phyloP scores from a whole-genome alignment of 2,113 vertebrate species.

The Solea solea region DNA sequence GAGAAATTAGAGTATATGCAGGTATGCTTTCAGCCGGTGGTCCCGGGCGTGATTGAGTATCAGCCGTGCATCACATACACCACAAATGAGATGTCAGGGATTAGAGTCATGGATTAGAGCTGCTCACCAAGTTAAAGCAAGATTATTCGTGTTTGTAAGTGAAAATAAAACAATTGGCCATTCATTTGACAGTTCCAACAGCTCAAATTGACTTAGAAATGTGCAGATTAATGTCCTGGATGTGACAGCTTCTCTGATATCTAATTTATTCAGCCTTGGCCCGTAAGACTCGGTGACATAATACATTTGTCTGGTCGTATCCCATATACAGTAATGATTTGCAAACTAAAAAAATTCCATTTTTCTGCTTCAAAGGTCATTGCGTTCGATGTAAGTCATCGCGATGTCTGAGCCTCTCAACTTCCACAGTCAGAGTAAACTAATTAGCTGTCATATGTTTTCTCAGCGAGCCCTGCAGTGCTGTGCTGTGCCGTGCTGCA shows the following conservation, averaged over 20 bases:
- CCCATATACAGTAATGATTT: neutral
- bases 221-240: neutral
- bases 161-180: neutral
- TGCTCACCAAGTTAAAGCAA: neutral
- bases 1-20: no score
- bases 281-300: neutral
- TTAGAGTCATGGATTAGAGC: neutral
- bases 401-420: constrained; percentile 12
- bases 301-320: neutral
- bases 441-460: neutral
- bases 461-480: constrained; percentile 13
- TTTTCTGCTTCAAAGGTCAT: neutral
- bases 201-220: neutral
- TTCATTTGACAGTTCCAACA: neutral
- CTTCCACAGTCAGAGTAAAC: neutral
- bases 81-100: neutral
- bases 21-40: neutral
- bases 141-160: neutral
- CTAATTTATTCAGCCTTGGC: neutral
- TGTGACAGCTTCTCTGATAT: neutral
- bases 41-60: no score
- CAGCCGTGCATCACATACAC: no score
- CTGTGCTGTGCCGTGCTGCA: neutral
- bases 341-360: neutral
- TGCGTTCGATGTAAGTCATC: constrained; percentile 6